These are phyloP conservation scores for Xestia c-nigrum DNA, from an alignment of 2,888 invertebrate species.

Conservation along the genomic window DNA sequence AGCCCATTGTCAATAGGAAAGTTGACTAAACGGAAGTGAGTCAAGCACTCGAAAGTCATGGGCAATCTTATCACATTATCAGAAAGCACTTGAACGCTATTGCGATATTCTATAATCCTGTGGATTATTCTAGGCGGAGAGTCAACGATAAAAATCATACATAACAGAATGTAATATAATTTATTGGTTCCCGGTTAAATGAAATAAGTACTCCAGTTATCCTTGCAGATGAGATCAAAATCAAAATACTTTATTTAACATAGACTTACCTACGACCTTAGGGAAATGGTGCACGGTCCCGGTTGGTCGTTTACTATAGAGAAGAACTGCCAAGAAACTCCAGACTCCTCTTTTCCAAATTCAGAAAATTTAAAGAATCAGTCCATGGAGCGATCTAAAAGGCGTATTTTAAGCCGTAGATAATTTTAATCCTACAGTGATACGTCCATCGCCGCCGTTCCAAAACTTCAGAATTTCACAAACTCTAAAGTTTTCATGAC, in stretches of 20 bases:
- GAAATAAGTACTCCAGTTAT: not conserved
- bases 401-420: not conserved
- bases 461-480: constrained; percentile 4
- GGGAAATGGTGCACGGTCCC: no score
- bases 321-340: no score
- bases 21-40: constrained; percentile 50
- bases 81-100: constrained; percentile 53
- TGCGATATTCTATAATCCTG: constrained; percentile 53
- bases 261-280: no score
- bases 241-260: no score
- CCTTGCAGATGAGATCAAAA: not conserved
- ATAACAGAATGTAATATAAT: constrained; percentile 26
- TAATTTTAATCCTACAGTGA: not conserved
- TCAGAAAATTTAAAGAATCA: no score
- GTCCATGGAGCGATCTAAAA: not conserved
- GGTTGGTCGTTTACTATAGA: no score
- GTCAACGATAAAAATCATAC: constrained; percentile 50
- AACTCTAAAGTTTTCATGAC: constrained; percentile 25
- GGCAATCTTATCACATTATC: constrained; percentile 58
- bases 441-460: not conserved
- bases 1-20: constrained; percentile 47
- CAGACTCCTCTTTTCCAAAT: no score
- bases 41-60: constrained; percentile 51
- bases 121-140: constrained; percentile 42
- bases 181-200: constrained; percentile 29